Evolutionary conservation across 2,888 invertebrate species (phyloP).

Genomic region (Stegana nigrithorax): DNA sequence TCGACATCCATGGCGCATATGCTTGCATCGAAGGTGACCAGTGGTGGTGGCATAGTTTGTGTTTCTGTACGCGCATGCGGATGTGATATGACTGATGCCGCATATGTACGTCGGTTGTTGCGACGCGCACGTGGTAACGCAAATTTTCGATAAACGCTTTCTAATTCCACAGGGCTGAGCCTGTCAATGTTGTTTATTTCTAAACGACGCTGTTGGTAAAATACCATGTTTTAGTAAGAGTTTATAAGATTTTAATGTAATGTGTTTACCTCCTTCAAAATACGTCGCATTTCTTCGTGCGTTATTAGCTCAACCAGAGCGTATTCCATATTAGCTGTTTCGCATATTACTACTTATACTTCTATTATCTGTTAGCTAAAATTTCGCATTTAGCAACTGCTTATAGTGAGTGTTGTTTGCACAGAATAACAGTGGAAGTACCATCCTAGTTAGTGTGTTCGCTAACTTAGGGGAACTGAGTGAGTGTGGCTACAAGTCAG

Average conservation of each 20-base stretch:
- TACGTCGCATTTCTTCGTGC: conserved; percentile 42
- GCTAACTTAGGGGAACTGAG: no score
- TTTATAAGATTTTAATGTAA: background rate
- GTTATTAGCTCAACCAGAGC: conserved; percentile 38
- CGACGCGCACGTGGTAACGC: conserved; percentile 47
- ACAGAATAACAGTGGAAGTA: no score
- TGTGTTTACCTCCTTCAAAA: conserved; percentile 47
- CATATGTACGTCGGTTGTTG: conserved; percentile 12
- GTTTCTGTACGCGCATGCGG: background rate
- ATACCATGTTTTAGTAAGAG: background rate
- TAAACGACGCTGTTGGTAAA: conserved; percentile 43
- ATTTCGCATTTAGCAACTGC: no score
- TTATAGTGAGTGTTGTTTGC: no score
- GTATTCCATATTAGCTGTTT: conserved; percentile 40
- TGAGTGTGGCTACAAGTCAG: no score
- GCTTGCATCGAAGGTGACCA: background rate
- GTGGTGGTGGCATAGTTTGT: background rate
- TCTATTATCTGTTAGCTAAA: no score
- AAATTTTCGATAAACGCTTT: conserved; percentile 51
- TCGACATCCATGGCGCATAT: conserved; percentile 6
- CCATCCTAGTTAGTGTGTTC: no score
- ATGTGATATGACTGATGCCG: background rate
- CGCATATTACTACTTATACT: no score
- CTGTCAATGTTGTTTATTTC: conserved; percentile 42
- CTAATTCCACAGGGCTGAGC: conserved; percentile 41